phyloP scores from a whole-genome alignment of 2,888 invertebrate species.

The Suillia variegata region DNA sequence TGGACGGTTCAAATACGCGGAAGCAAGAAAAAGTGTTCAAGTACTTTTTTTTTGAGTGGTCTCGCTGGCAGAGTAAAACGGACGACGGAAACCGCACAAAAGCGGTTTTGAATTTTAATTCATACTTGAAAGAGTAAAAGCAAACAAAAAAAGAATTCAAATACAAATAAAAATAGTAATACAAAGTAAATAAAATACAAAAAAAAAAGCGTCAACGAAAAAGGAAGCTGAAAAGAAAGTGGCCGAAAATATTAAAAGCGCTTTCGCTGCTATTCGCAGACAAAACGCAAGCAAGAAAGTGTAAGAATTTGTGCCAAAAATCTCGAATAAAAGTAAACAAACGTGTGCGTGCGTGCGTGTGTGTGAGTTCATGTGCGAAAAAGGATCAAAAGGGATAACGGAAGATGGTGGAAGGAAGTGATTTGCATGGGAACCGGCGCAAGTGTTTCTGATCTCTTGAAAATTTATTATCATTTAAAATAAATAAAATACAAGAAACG shows the following conservation, averaged over 20 bases:
- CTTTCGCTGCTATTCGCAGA: neutral
- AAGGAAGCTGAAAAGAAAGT: neutral
- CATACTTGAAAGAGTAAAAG: slow-evolving; percentile 35
- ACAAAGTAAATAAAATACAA: slow-evolving; percentile 21
- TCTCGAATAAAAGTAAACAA: neutral
- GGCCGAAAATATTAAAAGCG: neutral
- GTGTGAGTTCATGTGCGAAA: neutral
- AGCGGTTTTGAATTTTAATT: neutral
- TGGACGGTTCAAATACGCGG: slow-evolving; percentile 46
- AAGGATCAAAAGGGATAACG: neutral
- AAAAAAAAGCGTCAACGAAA: neutral
- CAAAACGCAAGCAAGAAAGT: neutral
- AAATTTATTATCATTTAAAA: neutral
- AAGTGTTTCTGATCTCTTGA: neutral
- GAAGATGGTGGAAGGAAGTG: neutral
- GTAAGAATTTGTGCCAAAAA: neutral
- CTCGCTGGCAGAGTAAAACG: neutral
- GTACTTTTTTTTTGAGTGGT: neutral
- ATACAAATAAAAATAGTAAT: slow-evolving; percentile 5
- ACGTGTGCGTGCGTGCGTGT: neutral
- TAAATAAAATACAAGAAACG: neutral
- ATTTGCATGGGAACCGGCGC: neutral
- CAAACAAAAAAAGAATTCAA: slow-evolving; percentile 8
- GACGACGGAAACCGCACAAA: slow-evolving; percentile 18
- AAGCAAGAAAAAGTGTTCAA: neutral